Base-by-base conservation (phyloP, 2,113 vertebrate species). In the Alligator mississippiensis region DNA sequence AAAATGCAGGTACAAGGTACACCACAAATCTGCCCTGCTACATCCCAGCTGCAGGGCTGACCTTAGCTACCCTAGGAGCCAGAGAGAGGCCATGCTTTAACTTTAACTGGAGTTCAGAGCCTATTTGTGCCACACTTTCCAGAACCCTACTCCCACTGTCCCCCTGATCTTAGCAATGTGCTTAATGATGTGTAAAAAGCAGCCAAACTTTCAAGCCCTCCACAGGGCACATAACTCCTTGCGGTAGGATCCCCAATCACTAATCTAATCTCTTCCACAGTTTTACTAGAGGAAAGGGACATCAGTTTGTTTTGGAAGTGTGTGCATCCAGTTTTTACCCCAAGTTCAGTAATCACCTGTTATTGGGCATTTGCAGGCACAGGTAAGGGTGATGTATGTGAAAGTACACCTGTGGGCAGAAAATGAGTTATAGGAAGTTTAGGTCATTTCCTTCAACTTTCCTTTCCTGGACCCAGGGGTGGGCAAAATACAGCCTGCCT, bases 221-320 rank as follows among this genome's bases (percentile, higher is more conserved):
- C 17, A 17, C 82, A 78, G 94, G 86, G 72, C 64, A 90, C 91
- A 38, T 58, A 91, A 79, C 58, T 59, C 15, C n/a, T 66, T 21
- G 9, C 77, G 78, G 79, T 88, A 77, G 90, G 68, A 95, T 86
- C 74, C 91, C 66, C 88, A 55, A 92, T 87, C 82, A 1, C 80
- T 85, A 91, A 93, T 85, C 91, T 93, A 54, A 96, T 94, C 88
- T 93, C 75, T 84, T 84, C 88, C 93, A 75, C 80, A n/a, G 30
- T 68, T 84, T 76, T 89, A 4, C 82, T 2, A 58, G 18, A 18
- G 58, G 13, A 89, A 93, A 64, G 79, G 1, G 12, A 79, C 79
- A 68, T 58, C 5, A 61, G 54, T 61, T 74, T 19, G 19, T 70
- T 70, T 3, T 10, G 34, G 28, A 11, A 11, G 18, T 3, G 68